phyloP scores from a whole-genome alignment of 1,140 invertebrate genomes.

The Orchesella cincta region DNA sequence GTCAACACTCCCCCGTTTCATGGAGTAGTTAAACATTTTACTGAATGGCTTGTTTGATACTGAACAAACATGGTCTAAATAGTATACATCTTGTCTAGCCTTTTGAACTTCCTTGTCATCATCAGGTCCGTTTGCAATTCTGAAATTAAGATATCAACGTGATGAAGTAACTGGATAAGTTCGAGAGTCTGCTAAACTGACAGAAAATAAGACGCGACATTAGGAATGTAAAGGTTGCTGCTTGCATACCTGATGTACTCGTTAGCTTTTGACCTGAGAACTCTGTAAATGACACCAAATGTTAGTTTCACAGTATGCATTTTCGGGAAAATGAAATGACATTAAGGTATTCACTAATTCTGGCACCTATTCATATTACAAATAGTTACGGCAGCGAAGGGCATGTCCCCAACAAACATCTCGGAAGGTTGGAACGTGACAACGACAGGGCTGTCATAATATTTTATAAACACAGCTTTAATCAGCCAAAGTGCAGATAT shows the following conservation, averaged over 20 bases:
- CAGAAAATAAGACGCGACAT: too few species aligned
- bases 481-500: constrained; percentile 58
- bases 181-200: too few species aligned
- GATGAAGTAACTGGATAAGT: too few species aligned
- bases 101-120: background rate
- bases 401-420: constrained; percentile 35
- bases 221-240: background rate
- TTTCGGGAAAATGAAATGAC: too few species aligned
- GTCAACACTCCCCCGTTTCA: constrained; percentile 16
- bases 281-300: background rate
- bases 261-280: constrained; percentile 3
- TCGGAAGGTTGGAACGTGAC: constrained; percentile 60
- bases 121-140: constrained; percentile 3
- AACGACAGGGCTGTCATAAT: constrained; percentile 62
- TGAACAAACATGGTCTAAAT: constrained; percentile 46
- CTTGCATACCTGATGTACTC: constrained; percentile 8
- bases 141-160: too few species aligned
- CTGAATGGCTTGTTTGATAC: constrained; percentile 44
- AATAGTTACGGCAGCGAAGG: constrained; percentile 3
- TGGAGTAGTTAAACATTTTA: constrained; percentile 44
- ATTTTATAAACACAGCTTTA: constrained; percentile 61
- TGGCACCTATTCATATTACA: constrained; percentile 27
- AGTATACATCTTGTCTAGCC: constrained; percentile 14
- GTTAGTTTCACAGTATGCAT: too few species aligned
- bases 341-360: too few species aligned